phyloP scores from a whole-genome alignment of 2,113 vertebrate species.

The Calypte anna region DNA sequence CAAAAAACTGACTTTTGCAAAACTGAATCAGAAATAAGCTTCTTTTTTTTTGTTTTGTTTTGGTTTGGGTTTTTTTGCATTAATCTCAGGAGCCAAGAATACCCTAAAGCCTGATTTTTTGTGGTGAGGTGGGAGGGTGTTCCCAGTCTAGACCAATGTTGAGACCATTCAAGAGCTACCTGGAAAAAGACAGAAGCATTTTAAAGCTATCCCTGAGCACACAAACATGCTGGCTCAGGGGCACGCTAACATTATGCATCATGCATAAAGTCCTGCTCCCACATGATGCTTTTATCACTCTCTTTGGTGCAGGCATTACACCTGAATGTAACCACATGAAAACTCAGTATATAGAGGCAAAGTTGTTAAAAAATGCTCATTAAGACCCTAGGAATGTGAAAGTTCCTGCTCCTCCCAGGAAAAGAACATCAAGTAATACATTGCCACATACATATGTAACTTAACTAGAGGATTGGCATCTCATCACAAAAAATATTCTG shows the following conservation, averaged over 20 bases:
- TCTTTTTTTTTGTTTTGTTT: too few relatives aligned
- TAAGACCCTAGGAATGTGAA: not conserved
- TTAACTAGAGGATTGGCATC: not conserved
- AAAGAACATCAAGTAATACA: not conserved
- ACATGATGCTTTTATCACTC: not conserved
- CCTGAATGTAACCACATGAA: not conserved
- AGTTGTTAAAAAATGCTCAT: not conserved
- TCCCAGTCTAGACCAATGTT: not conserved
- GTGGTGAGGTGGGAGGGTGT: rapidly evolving
- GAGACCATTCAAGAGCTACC: not conserved
- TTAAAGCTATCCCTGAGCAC: not conserved
- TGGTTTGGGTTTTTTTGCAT: not conserved
- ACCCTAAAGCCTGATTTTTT: not conserved
- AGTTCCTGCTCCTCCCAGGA: not conserved
- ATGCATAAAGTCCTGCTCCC: not conserved
- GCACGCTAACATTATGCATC: not conserved
- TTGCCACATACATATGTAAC: not conserved
- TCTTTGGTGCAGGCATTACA: not conserved
- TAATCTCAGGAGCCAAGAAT: not conserved
- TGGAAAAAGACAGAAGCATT: not conserved
- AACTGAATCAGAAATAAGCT: not conserved
- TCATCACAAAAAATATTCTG: not conserved
- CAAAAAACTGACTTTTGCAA: not conserved
- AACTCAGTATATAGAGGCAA: not conserved
- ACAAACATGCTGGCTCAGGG: not conserved